Base-by-base conservation (phyloP, 2,888 invertebrate genomes). In the Diaperis boleti region DNA sequence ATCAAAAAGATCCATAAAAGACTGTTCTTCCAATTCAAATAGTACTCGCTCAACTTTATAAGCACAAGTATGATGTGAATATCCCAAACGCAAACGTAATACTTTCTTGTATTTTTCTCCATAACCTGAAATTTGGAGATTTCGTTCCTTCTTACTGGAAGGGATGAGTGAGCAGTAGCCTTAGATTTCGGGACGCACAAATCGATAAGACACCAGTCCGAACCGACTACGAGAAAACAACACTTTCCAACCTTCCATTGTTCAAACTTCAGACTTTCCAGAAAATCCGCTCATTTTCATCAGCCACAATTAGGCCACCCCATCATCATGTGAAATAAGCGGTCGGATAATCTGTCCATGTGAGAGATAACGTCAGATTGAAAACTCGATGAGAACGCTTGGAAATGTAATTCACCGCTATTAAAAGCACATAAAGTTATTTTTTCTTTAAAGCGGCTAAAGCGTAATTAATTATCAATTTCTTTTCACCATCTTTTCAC, bases 171-270 rank as follows among this genome's bases (percentile, higher is more conserved):
- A 50, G 50, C 35, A 50, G 50, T 47, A 39, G 39, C 50, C 50
- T 20, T 22, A 50, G 20, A 50, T 50, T 50, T 50, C 31, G 37
- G 35, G 50, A 37, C 50, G 50, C 33, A 50, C 50, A 18, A 52
- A 52, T 52, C 52, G 52, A 52, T 52, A 52, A 49, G 49, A 47
- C 47, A 47, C 18, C 14, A 50, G 33, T 11, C 31, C 47, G 17
- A 33, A 47, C 15, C 47, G 47, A 47, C 49, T 17, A 49, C 10
- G 33, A 39, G 52, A 52, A 52, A 52, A 52, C 52, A 52, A 52
- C 52, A 52, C 52, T 29, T 44, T 44, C 42, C 20, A 42, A 42
- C 42, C 3, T 18, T 18, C 49, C 29, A 15, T 47, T 47, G 31
- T 47, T 47, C 18, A 45, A 45, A 22, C 13, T 45, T 26, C 44